A percentile compares a stretch with the other conserved stretches of the same genome.
Conservation (phyloP, 2,797 vertebrate species). For the Danio albolineatus region DNA sequence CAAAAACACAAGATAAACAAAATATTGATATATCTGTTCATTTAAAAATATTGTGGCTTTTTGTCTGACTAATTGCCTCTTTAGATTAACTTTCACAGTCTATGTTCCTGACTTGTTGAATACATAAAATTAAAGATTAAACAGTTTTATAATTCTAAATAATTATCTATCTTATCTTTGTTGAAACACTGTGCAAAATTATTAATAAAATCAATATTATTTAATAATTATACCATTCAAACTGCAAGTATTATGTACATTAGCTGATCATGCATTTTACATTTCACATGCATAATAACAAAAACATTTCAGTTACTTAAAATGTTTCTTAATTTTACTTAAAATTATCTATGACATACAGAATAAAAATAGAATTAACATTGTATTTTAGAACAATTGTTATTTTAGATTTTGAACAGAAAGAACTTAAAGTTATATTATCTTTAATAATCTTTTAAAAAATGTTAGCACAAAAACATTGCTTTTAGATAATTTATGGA, state of each 20-base stretch:
- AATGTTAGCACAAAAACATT: no score
- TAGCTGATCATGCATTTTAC: no score
- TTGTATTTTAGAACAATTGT: no score
- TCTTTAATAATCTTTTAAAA: no score
- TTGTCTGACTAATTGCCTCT: neutral
- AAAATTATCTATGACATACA: no score
- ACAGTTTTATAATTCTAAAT: neutral
- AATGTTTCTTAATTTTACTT: no score
- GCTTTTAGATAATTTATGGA: no score
- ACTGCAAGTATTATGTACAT: neutral
- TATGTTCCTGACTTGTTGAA: neutral
- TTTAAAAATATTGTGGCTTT: slow-evolving; percentile 30
- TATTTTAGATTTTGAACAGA: no score
- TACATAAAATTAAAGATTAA: neutral
- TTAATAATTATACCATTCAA: neutral
- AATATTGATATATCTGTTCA: slow-evolving; percentile 23
- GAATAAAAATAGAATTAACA: no score
- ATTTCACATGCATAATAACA: neutral
- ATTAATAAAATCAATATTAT: neutral
- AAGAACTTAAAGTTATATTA: no score
- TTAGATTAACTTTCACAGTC: neutral
- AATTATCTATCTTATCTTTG: neutral
- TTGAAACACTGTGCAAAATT: neutral
- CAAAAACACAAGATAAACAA: slow-evolving; percentile 35
- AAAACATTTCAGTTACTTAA: neutral